Evolutionary conservation across 2,888 invertebrate genomes (phyloP).

Genomic region (Temnothorax ravouxi): DNA sequence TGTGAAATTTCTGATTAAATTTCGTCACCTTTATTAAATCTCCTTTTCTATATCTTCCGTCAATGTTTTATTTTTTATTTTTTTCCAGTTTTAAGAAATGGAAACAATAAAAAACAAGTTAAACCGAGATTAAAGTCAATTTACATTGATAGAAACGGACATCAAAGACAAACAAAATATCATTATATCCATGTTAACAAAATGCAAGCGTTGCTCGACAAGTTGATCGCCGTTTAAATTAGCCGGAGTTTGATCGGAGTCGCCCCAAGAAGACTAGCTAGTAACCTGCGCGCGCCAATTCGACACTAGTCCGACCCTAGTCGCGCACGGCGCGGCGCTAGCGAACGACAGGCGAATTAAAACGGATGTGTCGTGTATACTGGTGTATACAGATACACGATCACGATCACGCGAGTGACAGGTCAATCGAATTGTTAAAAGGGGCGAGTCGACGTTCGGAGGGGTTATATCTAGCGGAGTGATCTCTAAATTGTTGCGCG

Average conservation of each 20-base stretch:
- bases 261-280: background rate
- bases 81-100: too few species aligned
- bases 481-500: background rate
- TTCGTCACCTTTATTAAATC: background rate
- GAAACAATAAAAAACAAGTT: background rate
- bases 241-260: background rate
- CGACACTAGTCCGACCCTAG: slow-evolving; percentile 28
- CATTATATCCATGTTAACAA: background rate
- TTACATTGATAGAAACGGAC: too few species aligned
- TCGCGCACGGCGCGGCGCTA: slow-evolving; percentile 6
- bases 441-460: background rate
- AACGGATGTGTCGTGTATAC: background rate
- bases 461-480: background rate
- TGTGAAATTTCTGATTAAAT: background rate
- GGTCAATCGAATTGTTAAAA: background rate
- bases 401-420: background rate
- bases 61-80: too few species aligned
- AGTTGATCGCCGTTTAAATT: background rate
- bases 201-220: background rate
- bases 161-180: background rate
- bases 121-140: background rate
- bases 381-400: too few species aligned
- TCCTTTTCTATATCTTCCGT: background rate
- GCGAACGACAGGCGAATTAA: background rate
- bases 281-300: slow-evolving; percentile 5